phyloP scores from a whole-genome alignment of 2,797 vertebrate species.

The Helicolenus hilgendorfi region DNA sequence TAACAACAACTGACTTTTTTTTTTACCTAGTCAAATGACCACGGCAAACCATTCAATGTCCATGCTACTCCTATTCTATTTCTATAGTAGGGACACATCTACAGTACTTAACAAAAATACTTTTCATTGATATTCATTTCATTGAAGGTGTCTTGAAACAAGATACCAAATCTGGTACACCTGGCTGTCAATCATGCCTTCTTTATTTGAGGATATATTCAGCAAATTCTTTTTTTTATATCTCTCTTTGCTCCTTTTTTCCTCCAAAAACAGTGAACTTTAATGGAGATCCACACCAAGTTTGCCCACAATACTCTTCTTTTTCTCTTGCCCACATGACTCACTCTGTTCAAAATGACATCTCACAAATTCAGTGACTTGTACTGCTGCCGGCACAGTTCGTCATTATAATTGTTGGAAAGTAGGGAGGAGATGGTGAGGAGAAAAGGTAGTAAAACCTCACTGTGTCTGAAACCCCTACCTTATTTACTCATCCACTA shows the following conservation, averaged over 20 bases:
- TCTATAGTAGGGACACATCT: background rate
- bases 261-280: background rate
- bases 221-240: background rate
- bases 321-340: background rate
- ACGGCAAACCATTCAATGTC: background rate
- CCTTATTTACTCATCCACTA: background rate
- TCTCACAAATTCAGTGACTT: conserved; percentile 63
- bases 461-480: conserved; percentile 2
- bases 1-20: background rate
- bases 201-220: background rate
- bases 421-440: background rate
- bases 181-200: conserved; percentile 4
- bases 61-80: no score
- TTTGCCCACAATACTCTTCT: background rate
- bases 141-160: conserved; percentile 1
- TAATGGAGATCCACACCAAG: background rate
- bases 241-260: background rate
- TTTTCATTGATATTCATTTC: conserved; percentile 19
- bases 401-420: conserved; percentile 65
- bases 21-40: background rate
- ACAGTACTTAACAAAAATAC: background rate
- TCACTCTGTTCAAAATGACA: conserved; percentile 38
- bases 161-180: background rate
- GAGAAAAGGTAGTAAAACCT: background rate
- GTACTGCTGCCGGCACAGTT: conserved; percentile 48